These are phyloP conservation scores for Anagrus nilaparvatae DNA, from an alignment of 1,140 invertebrate genomes.

Conservation along the genomic window DNA sequence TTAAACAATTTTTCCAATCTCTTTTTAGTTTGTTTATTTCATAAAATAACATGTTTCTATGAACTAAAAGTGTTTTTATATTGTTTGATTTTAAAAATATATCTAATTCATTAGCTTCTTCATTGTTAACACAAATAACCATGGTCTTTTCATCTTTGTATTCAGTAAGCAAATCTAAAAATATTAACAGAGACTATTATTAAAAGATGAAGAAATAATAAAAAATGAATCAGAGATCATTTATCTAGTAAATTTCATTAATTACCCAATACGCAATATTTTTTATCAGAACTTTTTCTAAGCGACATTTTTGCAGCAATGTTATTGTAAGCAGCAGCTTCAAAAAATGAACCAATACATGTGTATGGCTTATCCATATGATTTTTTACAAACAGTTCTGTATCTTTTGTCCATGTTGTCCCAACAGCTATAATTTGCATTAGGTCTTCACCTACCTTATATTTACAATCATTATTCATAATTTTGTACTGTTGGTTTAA, in stretches of 20 bases:
- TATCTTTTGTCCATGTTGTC: slow-evolving; percentile 24
- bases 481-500: slow-evolving; percentile 25
- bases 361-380: slow-evolving; percentile 28
- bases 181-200: no score
- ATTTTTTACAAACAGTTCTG: slow-evolving; percentile 22
- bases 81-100: slow-evolving; percentile 19
- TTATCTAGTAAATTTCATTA: no score
- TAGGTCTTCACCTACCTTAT: slow-evolving; percentile 14
- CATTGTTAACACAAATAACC: slow-evolving; percentile 24
- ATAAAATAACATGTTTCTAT: slow-evolving; percentile 23
- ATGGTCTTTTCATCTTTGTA: slow-evolving; percentile 22
- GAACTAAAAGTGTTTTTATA: slow-evolving; percentile 22
- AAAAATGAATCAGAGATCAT: no score
- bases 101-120: slow-evolving; percentile 28
- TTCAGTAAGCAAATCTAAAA: no score
- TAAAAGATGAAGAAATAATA: no score
- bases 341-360: slow-evolving; percentile 36
- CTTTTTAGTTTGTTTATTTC: slow-evolving; percentile 22
- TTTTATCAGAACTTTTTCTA: slow-evolving; percentile 17
- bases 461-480: slow-evolving; percentile 21
- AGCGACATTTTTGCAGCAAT: slow-evolving; percentile 25
- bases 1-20: slow-evolving; percentile 24
- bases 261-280: slow-evolving; percentile 27
- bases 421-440: slow-evolving; percentile 31
- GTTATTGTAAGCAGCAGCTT: slow-evolving; percentile 30